Percentiles rank a stretch among this genome's conserved stretches.
Evolutionary conservation across 2,888 invertebrate genomes (phyloP).

Genomic region (Diarsia dahlii): DNA sequence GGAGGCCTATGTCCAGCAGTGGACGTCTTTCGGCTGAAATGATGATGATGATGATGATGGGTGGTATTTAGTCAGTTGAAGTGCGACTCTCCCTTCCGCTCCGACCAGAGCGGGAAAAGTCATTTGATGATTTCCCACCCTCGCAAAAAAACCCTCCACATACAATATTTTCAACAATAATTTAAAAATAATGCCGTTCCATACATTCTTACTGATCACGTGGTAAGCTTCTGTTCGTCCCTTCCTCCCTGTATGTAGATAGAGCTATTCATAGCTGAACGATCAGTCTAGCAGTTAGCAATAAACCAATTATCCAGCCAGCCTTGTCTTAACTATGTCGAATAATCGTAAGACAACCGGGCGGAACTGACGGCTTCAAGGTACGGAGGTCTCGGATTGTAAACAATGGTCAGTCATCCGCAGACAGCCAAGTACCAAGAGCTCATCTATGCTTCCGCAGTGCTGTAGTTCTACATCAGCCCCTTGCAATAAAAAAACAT

Average conservation of each 20-base stretch:
- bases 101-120: too few species aligned
- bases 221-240: background rate
- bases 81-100: too few species aligned
- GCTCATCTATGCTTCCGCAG: slow-evolving; percentile 1
- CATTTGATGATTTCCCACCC: too few species aligned
- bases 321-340: slow-evolving; percentile 36
- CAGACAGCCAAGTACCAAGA: slow-evolving; percentile 10
- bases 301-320: slow-evolving; percentile 30
- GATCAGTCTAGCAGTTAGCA: slow-evolving; percentile 18
- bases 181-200: background rate
- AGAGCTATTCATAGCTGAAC: background rate
- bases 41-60: too few species aligned
- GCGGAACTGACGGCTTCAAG: slow-evolving; percentile 39
- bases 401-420: slow-evolving; percentile 39
- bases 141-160: too few species aligned
- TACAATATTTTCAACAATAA: too few species aligned
- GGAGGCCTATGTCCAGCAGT: too few species aligned
- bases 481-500: background rate
- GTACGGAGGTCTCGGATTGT: slow-evolving; percentile 32
- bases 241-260: background rate
- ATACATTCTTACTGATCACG: background rate
- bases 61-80: too few species aligned
- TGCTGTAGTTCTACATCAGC: background rate
- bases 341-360: slow-evolving; percentile 3
- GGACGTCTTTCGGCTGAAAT: too few species aligned